Evolutionary conservation across 1,140 invertebrate genomes (phyloP), one percentile per base, ranked within the genome.

Genomic region (Eurosta solidaginis): DNA sequence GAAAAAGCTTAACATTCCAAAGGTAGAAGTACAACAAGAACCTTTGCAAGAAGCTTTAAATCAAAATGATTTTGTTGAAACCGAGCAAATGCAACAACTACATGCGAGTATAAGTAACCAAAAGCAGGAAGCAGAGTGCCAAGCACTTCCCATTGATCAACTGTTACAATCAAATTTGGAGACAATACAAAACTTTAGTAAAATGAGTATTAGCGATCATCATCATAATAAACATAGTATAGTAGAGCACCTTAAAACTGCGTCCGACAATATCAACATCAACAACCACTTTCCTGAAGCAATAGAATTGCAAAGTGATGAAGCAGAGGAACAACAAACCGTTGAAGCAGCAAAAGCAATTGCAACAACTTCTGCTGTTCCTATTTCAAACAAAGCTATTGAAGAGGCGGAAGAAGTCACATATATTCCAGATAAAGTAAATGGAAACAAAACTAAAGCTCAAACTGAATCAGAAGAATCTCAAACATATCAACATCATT

Each of bases 401-500:
- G n/a, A n/a, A n/a, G n/a, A n/a, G n/a, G n/a, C n/a, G n/a, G n/a
- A n/a, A n/a, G n/a, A n/a, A n/a, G n/a, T n/a, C n/a, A n/a, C n/a
- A 68, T 5, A 36, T 3, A 7, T 40, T 6, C 59, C 7, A 36
- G 17, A 29, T 40, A n/a, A 20, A 7, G 14, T 36, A 68, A 40
- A 68, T 68, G 59, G 22, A 68, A 68, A 20, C 1, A n/a, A 22
- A 40, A 40, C 22, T 7, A 33, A 68, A 68, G 40, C 59, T 29
- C n/a, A 25, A 50, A 50, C 27, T 42, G 74, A 49, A 75, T n/a
- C n/a, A n/a, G n/a, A n/a, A n/a, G n/a, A n/a, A n/a, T 36, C 68
- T 25, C 3, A 76, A 76, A 50, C 50, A 40, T 76, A 76, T 76
- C 75, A 76, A 76, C 73, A 74, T 47, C 45, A 42, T 54, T 12